These are phyloP conservation scores for Anisognathus igniventris DNA, from an alignment of 2,797 vertebrate genomes.

Conservation along the genomic window DNA sequence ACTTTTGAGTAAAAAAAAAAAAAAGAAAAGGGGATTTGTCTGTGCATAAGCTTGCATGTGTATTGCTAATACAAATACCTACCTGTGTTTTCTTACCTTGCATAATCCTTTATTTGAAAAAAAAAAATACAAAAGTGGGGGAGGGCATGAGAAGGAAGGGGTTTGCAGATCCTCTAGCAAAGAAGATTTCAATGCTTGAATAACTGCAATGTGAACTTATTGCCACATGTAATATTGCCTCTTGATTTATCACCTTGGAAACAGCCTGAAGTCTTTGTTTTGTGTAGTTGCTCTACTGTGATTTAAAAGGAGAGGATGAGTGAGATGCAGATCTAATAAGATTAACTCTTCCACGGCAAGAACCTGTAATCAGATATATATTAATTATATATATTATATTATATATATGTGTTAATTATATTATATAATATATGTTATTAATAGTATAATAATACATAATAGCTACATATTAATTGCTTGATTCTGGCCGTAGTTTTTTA, in stretches of 20 bases:
- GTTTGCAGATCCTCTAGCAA: background rate
- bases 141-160: background rate
- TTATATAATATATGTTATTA: background rate
- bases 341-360: background rate
- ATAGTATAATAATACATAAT: background rate
- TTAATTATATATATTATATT: background rate
- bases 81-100: background rate
- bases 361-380: background rate
- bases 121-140: background rate
- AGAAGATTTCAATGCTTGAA: conserved; percentile 3
- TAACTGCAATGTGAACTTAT: conserved; percentile 10
- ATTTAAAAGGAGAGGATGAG: background rate
- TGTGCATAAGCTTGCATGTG: background rate
- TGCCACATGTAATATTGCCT: background rate
- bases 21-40: background rate
- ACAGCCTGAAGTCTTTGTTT: conserved; percentile 16
- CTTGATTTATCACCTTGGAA: conserved; percentile 56
- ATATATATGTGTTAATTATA: too few relatives aligned
- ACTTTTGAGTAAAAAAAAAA: background rate
- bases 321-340: background rate
- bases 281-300: background rate
- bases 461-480: background rate
- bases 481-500: background rate
- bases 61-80: background rate
- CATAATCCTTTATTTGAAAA: background rate